phyloP scores from a whole-genome alignment of 2,797 vertebrate genomes.

The Amniataba percoides region DNA sequence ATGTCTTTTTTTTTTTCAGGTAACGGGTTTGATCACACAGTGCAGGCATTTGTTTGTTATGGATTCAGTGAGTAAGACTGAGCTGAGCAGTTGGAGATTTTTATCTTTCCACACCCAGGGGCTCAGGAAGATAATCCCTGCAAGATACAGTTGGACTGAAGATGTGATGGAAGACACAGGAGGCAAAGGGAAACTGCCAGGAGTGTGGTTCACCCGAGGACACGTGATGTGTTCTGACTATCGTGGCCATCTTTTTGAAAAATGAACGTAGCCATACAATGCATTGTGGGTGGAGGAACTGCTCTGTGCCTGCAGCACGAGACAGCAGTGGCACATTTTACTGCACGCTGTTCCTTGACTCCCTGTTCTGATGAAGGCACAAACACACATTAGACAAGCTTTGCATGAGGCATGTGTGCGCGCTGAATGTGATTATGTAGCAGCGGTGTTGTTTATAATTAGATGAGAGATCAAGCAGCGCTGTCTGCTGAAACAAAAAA shows the following conservation, averaged over 20 bases:
- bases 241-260: background rate
- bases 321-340: background rate
- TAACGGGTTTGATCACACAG: background rate
- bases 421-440: background rate
- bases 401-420: slow-evolving; percentile 2
- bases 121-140: background rate
- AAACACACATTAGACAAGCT: background rate
- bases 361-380: slow-evolving; percentile 4
- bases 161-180: background rate
- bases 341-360: background rate
- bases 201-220: too few species aligned
- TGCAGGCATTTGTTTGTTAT: too few species aligned
- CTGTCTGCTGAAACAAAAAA: background rate
- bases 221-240: background rate
- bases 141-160: background rate
- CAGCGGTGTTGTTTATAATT: slow-evolving; percentile 23
- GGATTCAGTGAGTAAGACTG: too few species aligned
- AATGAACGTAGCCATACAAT: background rate
- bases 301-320: too few species aligned
- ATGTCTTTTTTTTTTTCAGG: background rate
- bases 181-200: too few species aligned
- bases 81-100: too few species aligned
- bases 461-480: slow-evolving; percentile 7
- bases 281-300: too few species aligned
- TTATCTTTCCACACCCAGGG: too few species aligned